These are phyloP conservation scores for Aphidius colemani DNA, from an alignment of 2,888 invertebrate genomes.

Conservation along the genomic window DNA sequence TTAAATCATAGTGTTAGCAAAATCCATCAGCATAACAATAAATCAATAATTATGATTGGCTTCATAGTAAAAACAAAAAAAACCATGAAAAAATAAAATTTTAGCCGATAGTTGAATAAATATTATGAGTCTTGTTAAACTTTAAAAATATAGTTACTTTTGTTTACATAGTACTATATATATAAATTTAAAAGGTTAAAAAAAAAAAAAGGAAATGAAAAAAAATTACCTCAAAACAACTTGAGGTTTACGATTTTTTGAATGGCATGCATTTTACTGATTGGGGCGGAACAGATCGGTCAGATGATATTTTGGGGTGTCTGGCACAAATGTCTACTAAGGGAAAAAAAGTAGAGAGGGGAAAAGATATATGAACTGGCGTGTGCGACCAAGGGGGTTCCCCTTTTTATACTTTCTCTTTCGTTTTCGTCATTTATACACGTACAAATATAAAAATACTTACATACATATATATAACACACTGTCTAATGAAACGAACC, in stretches of 20 bases:
- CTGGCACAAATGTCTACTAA: constrained; percentile 34
- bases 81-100: neutral
- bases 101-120: neutral
- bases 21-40: no score
- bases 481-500: constrained; percentile 35
- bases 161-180: neutral
- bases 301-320: constrained; percentile 26
- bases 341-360: constrained; percentile 33
- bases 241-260: neutral
- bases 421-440: constrained; percentile 15
- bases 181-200: constrained; percentile 1
- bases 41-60: no score
- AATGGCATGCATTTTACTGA: no score
- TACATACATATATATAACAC: constrained; percentile 25
- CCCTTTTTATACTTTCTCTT: constrained; percentile 22
- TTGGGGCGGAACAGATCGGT: constrained; percentile 11
- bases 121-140: no score
- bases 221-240: neutral
- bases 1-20: no score
- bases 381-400: constrained; percentile 30
- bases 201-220: neutral
- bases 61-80: neutral
- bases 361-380: constrained; percentile 40
- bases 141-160: no score
- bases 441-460: no score